These are phyloP conservation scores for Odontocerum albicorne DNA, from an alignment of 2,888 invertebrate genomes.

Conservation along the genomic window DNA sequence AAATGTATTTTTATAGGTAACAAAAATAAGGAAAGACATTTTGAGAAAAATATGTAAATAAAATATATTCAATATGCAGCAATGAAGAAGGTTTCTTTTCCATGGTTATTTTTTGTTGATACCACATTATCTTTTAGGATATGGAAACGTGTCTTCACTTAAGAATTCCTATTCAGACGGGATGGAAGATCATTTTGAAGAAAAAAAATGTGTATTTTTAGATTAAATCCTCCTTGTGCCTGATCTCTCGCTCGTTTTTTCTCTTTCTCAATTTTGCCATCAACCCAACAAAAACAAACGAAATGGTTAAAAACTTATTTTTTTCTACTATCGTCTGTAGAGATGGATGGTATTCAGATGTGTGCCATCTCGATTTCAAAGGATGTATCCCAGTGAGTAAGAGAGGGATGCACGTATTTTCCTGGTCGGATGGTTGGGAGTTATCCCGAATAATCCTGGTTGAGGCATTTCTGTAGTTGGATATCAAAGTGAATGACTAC, in stretches of 20 bases:
- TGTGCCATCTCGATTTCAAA: not conserved
- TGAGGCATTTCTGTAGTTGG: slow-evolving; percentile 11
- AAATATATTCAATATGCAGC: too few species aligned
- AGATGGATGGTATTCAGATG: too few species aligned
- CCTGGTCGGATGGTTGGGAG: slow-evolving; percentile 7
- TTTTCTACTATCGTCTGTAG: slow-evolving; percentile 2
- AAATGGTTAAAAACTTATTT: slow-evolving; percentile 19
- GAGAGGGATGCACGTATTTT: slow-evolving; percentile 4
- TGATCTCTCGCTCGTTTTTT: slow-evolving; percentile 8
- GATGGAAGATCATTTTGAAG: slow-evolving; percentile 7
- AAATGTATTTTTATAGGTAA: too few species aligned
- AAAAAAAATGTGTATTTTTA: slow-evolving; percentile 25
- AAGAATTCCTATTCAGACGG: slow-evolving; percentile 11
- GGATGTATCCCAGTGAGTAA: not conserved
- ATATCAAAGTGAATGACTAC: slow-evolving; percentile 2
- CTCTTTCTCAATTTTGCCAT: slow-evolving; percentile 26
- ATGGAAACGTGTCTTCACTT: slow-evolving; percentile 10
- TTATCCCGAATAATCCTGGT: slow-evolving; percentile 26
- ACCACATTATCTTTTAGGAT: not conserved
- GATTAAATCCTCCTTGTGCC: slow-evolving; percentile 15
- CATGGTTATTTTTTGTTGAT: not conserved
- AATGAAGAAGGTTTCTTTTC: too few species aligned
- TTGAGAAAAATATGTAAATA: too few species aligned
- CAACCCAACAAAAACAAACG: slow-evolving; percentile 22
- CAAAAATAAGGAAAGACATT: too few species aligned